Conservation (phyloP, 1,140 invertebrate genomes). For the Ooceraea biroi region DNA sequence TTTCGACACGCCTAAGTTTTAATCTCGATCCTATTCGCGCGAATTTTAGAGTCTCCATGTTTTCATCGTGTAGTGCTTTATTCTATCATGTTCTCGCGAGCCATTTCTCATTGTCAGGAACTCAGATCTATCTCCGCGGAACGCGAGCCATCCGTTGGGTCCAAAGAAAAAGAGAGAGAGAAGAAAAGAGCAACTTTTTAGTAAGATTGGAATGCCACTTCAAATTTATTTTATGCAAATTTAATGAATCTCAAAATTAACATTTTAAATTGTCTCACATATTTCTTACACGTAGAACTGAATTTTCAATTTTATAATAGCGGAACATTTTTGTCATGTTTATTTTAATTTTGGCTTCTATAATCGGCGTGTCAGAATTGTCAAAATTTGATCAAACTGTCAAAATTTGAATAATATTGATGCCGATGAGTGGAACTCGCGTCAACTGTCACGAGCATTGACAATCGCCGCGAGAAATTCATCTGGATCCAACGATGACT, state of each 20-base stretch:
- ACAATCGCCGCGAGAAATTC: background rate
- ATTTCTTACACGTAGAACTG: no score
- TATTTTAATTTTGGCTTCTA: background rate
- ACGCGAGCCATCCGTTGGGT: conserved; percentile 30
- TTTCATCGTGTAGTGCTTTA: conserved; percentile 59
- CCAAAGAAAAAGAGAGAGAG: background rate
- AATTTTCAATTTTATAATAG: background rate
- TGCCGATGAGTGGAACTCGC: background rate
- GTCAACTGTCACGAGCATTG: background rate
- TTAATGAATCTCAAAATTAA: background rate
- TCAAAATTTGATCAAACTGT: background rate
- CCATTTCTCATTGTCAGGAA: conserved; percentile 47
- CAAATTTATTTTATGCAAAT: background rate
- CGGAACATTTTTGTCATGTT: background rate
- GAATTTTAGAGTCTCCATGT: conserved; percentile 54
- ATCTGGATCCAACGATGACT: conserved; percentile 1
- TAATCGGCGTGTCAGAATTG: conserved; percentile 8
- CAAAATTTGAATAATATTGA: conserved; percentile 32
- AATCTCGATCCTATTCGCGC: conserved; percentile 37
- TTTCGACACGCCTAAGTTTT: background rate
- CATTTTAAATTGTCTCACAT: background rate
- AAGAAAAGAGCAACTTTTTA: background rate
- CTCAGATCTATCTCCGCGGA: conserved; percentile 46
- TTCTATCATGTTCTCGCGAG: conserved; percentile 54
- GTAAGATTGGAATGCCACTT: conserved; percentile 6